Evolutionary conservation across 2,888 invertebrate genomes (phyloP).

Genomic region (Sclerodermus sp.): DNA sequence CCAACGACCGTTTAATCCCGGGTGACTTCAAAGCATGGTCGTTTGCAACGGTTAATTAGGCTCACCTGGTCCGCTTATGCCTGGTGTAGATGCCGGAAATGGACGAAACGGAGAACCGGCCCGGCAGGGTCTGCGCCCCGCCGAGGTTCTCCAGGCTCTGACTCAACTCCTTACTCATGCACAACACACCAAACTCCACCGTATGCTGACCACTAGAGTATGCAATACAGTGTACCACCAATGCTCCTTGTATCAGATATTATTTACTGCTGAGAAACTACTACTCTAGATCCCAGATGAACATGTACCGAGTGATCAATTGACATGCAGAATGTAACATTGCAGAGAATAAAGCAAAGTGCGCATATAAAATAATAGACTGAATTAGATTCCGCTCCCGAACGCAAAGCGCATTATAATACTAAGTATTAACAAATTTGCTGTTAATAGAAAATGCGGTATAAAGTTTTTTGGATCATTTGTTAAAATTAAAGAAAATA

Average conservation of each 20-base stretch:
- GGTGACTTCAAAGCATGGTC: constrained; percentile 38
- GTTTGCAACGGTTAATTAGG: constrained; percentile 37
- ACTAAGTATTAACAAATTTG: too few relatives aligned
- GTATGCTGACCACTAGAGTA: constrained; percentile 59
- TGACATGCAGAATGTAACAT: constrained; percentile 31
- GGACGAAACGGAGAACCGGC: constrained; percentile 64
- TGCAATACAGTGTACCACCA: constrained; percentile 57
- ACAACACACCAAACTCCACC: constrained; percentile 59
- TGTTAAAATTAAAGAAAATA: too few relatives aligned
- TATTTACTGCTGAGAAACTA: constrained; percentile 40
- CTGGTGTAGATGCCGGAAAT: constrained; percentile 79
- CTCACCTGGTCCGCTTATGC: constrained; percentile 82
- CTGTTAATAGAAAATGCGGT: too few relatives aligned
- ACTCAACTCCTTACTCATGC: constrained; percentile 61
- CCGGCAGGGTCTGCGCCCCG: constrained; percentile 69
- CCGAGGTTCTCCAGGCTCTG: constrained; percentile 64
- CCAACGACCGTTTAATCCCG: constrained; percentile 41
- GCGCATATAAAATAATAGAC: constrained; percentile 17
- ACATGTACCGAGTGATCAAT: constrained; percentile 30
- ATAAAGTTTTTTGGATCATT: too few relatives aligned
- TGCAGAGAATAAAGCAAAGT: constrained; percentile 29
- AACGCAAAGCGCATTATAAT: constrained; percentile 26
- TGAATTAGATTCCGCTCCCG: constrained; percentile 24
- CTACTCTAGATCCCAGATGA: constrained; percentile 33
- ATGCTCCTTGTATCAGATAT: constrained; percentile 49